A percentile compares a stretch with the other conserved stretches of the same genome.
These are phyloP conservation scores for Chouioia cunea DNA, from an alignment of 2,888 invertebrate species.

Conservation along the genomic window DNA sequence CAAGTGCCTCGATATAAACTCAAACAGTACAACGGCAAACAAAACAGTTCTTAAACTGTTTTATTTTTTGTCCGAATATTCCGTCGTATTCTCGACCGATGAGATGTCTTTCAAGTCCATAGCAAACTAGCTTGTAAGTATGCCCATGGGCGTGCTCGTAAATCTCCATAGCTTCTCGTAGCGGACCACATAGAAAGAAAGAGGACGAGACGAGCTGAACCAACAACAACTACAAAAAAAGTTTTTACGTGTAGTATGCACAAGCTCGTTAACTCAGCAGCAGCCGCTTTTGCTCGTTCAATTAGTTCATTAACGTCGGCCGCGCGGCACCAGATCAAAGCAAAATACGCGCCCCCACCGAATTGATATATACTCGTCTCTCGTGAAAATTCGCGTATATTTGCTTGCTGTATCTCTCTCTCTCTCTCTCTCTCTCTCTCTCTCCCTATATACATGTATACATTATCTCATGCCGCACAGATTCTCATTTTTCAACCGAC, in stretches of 20 bases:
- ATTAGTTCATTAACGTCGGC: conserved; percentile 58
- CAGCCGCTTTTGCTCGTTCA: conserved; percentile 42
- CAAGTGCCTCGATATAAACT: too few relatives aligned
- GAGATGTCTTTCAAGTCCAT: too few relatives aligned
- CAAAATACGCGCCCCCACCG: conserved; percentile 4
- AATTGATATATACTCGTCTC: conserved; percentile 21
- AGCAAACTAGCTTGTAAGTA: conserved; percentile 12
- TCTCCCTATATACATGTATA: too few relatives aligned
- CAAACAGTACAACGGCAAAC: too few relatives aligned
- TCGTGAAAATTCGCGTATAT: conserved; percentile 30
- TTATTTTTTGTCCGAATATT: too few relatives aligned
- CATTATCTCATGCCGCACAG: too few relatives aligned
- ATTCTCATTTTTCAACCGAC: too few relatives aligned
- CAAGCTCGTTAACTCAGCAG: background rate
- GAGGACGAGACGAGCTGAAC: background rate
- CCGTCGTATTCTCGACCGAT: too few relatives aligned
- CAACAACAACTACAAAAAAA: background rate
- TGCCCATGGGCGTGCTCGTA: conserved; percentile 54
- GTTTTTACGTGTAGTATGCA: conserved; percentile 1
- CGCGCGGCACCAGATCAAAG: conserved; percentile 49
- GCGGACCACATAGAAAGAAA: conserved; percentile 9
- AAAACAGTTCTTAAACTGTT: too few relatives aligned
- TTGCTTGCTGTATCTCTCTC: background rate
- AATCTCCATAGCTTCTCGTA: conserved; percentile 49
- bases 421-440: too few relatives aligned